phyloP scores from a whole-genome alignment of 1,140 invertebrate genomes.

The Zaprionus capensis region DNA sequence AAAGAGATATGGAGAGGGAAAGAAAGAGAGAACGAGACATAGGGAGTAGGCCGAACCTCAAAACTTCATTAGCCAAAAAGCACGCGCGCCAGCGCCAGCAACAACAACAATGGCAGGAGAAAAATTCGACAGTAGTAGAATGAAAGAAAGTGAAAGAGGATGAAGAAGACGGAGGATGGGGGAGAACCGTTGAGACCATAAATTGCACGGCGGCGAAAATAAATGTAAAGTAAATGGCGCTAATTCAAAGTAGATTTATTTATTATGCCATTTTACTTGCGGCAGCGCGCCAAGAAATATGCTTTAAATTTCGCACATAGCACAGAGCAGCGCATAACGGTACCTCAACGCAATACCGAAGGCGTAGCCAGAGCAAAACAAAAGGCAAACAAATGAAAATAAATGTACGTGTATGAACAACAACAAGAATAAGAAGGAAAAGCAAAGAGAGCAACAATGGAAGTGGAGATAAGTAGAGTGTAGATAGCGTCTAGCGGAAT shows the following conservation, averaged over 20 bases:
- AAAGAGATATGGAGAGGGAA: neutral
- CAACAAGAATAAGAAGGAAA: neutral
- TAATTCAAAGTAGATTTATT: constrained; percentile 83
- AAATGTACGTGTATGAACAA: constrained; percentile 1
- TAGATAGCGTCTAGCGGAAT: neutral
- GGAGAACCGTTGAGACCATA: constrained; percentile 53
- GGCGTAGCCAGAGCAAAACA: constrained; percentile 41
- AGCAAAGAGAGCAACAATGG: neutral
- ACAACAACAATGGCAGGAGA: constrained; percentile 43
- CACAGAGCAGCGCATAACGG: constrained; percentile 18
- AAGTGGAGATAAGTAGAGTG: neutral
- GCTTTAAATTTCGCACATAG: constrained; percentile 65
- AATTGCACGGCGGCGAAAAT: constrained; percentile 74
- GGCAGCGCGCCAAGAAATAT: constrained; percentile 76
- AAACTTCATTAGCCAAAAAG: constrained; percentile 81
- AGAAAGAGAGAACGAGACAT: neutral
- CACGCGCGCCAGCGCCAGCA: constrained; percentile 65
- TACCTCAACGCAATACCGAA: constrained; percentile 31
- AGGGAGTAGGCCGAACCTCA: constrained; percentile 47
- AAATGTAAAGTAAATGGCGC: constrained; percentile 82
- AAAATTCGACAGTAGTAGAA: constrained; percentile 52
- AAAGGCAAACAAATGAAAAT: constrained; percentile 15
- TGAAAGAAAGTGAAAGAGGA: neutral
- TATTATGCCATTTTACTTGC: constrained; percentile 76
- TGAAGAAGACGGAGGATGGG: neutral